Conservation (phyloP, 1,140 invertebrate genomes). For the Eriosoma lanigerum region DNA sequence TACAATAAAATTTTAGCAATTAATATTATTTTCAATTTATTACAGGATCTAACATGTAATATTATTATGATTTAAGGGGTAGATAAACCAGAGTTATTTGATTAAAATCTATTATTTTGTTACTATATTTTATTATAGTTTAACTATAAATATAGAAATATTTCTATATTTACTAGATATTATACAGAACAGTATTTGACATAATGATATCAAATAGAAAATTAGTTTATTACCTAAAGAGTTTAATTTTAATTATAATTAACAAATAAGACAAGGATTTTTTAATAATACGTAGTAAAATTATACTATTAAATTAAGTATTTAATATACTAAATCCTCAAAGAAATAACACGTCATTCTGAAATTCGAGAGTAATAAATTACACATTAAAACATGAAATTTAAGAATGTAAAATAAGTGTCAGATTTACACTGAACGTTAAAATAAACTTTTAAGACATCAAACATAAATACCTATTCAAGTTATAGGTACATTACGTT, state of each 20-base stretch:
- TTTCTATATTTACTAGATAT: too few species aligned
- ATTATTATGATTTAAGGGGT: too few species aligned
- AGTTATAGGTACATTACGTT: background rate
- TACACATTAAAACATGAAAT: slow-evolving; percentile 19
- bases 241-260: background rate
- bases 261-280: background rate
- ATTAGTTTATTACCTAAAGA: background rate
- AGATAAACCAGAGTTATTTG: too few species aligned
- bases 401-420: slow-evolving; percentile 12
- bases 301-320: slow-evolving; percentile 19
- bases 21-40: too few species aligned
- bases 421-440: background rate
- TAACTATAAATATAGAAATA: too few species aligned
- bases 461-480: slow-evolving; percentile 2
- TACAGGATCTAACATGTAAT: too few species aligned
- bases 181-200: too few species aligned
- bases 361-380: slow-evolving; percentile 11
- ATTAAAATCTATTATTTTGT: too few species aligned
- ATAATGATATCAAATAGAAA: too few species aligned
- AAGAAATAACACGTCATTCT: background rate
- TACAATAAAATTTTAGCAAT: too few species aligned
- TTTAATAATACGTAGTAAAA: background rate
- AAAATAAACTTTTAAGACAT: slow-evolving; percentile 23
- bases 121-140: too few species aligned
- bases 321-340: slow-evolving; percentile 17